Conservation (phyloP, 2,113 vertebrate species). For the Melierax canorus region DNA sequence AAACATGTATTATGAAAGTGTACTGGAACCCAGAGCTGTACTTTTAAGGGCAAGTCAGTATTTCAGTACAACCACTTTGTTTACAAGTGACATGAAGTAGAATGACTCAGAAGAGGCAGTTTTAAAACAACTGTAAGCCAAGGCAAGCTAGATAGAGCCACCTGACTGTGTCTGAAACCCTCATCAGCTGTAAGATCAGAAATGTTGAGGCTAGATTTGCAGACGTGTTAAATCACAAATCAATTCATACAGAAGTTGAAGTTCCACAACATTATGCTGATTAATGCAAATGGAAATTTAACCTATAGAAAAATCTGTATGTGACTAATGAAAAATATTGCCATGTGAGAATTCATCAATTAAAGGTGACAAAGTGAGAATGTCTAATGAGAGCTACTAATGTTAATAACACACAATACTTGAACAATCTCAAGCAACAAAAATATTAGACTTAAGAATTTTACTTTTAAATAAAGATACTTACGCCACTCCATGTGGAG, state of each 20-base stretch:
- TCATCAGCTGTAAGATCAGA: background rate
- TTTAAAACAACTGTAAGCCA: background rate
- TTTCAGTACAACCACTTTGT: background rate
- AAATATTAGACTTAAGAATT: background rate
- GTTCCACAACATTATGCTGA: background rate
- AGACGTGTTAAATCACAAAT: background rate
- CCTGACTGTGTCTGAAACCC: background rate
- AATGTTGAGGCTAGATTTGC: background rate
- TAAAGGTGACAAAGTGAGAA: background rate
- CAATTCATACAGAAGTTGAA: background rate
- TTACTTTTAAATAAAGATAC: slow-evolving; percentile 50
- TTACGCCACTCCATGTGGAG: slow-evolving; percentile 97
- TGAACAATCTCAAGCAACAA: background rate
- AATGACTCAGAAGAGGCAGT: background rate
- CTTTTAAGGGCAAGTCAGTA: background rate
- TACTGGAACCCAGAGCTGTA: background rate
- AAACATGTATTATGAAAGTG: background rate
- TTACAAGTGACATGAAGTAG: background rate
- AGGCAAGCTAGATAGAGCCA: background rate
- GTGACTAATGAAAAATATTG: background rate
- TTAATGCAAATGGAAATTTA: background rate
- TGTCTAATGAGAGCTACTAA: background rate
- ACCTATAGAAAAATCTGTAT: background rate
- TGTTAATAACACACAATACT: background rate
- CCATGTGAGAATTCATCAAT: background rate